Percentiles rank a stretch among this genome's conserved stretches.
Evolutionary conservation across 2,888 invertebrate genomes (phyloP).

Genomic region (Chorisops tibialis): DNA sequence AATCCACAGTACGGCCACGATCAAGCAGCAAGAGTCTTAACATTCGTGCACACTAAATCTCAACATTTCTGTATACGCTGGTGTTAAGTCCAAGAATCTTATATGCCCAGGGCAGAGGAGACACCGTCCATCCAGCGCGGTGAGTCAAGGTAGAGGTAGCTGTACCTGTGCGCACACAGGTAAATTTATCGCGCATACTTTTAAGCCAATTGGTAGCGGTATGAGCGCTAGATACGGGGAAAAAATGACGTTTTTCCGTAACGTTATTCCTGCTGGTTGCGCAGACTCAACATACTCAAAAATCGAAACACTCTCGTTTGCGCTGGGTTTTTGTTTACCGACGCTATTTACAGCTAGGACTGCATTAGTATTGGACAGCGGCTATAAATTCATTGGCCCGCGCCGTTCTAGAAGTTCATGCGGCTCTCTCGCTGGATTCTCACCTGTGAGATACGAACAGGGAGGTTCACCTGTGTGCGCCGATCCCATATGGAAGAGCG

Average conservation of each 20-base stretch:
- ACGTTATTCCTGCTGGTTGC: constrained; percentile 12
- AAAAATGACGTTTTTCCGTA: constrained; percentile 22
- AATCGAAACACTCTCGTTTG: constrained; percentile 27
- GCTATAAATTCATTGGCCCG: constrained; percentile 26
- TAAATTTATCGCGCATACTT: constrained; percentile 10
- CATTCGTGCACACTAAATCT: not conserved
- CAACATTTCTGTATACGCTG: too few relatives aligned
- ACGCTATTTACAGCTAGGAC: constrained; percentile 33
- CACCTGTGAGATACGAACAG: not conserved
- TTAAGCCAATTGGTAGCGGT: constrained; percentile 6
- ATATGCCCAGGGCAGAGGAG: too few relatives aligned
- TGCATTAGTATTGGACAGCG: constrained; percentile 30
- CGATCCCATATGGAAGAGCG: not conserved
- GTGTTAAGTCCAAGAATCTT: too few relatives aligned
- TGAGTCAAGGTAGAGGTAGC: constrained; percentile 53
- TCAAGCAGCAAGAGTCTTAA: not conserved
- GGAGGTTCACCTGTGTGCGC: constrained; percentile 18
- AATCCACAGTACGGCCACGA: not conserved
- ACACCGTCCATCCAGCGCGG: constrained; percentile 28
- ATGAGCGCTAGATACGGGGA: not conserved
- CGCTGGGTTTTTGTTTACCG: constrained; percentile 23
- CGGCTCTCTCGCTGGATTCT: constrained; percentile 8
- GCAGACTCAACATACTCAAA: constrained; percentile 9
- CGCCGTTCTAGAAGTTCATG: constrained; percentile 10
- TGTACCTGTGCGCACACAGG: constrained; percentile 31